Evolutionary conservation across 2,888 invertebrate species (phyloP), one percentile per base, ranked within the genome.

Genomic region (Halocaridina rubra): DNA sequence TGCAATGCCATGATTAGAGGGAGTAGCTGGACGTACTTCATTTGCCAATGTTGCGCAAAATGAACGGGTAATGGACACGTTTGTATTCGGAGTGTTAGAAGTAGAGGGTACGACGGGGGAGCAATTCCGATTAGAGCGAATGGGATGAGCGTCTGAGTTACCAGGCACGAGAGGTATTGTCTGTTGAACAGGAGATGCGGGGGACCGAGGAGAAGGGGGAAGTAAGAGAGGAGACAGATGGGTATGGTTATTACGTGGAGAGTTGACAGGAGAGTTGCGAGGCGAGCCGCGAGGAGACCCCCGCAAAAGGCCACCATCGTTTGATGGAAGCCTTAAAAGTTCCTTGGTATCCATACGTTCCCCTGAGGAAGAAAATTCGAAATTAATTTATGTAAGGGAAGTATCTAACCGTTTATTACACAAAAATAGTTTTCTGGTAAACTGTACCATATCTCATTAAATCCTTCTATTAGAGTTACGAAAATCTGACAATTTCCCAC

Each of bases 271-370:
- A 22, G 87, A 87, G 22, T 79, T 75, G n/a, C 80, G 75, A 19
- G 87, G 87, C n/a, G 87, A 87, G 22, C 81, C 75, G n/a, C 80
- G 75, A 19, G 87, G 87, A 16, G 87, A 85, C 22, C 81, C 76
- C 24, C 85, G 74, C n/a, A n/a, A n/a, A 5, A 67, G 75, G 29
- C 71, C 72, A 7, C 53, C 75, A 46, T 39, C 33, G 27, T 84
- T 78, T 2, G 78, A 78, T 10, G 86, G 81, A 7, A 86, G 72
- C 29, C 77, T 81, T 16, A 86, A 69, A 16, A 86, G 30, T 19
- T 86, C 86, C 22, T 79, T 81, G 3, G 81, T 74, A 22, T 86
- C 86, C 33, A 86, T 77, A 32, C 81, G 30, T 30, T 86, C 86
- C 32, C 86, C 86, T 86, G 79, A 27, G 46, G 57, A 72, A 59